Percentiles rank a stretch among this genome's conserved stretches.
phyloP scores from a whole-genome alignment of 2,888 invertebrate species.

The Cephus runcator region DNA sequence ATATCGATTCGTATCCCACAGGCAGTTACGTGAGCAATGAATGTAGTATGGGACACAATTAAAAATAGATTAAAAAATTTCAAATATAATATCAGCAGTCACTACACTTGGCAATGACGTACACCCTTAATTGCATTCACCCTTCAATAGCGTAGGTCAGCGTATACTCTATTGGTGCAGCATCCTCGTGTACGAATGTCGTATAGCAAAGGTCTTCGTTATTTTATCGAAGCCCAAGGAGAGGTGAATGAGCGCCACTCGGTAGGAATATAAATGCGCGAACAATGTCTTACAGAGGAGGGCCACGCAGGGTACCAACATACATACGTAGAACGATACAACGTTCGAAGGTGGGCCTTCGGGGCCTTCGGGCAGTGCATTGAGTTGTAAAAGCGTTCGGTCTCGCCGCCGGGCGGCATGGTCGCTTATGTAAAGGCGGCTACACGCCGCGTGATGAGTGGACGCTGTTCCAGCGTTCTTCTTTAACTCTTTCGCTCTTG shows the following conservation, averaged over 20 bases:
- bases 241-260: conserved; percentile 47
- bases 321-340: conserved; percentile 1
- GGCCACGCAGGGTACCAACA: background rate
- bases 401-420: conserved; percentile 61
- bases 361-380: conserved; percentile 53
- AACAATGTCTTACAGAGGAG: conserved; percentile 32
- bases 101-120: background rate
- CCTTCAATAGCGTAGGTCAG: background rate
- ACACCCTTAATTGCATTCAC: background rate
- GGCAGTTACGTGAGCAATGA: background rate
- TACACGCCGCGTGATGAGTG: conserved; percentile 66
- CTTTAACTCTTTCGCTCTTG: conserved; percentile 56
- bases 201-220: background rate
- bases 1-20: background rate
- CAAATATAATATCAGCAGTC: background rate
- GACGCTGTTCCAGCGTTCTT: conserved; percentile 63
- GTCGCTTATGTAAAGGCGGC: conserved; percentile 65
- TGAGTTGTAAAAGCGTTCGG: conserved; percentile 65
- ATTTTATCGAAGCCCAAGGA: conserved; percentile 23
- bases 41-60: too few relatives aligned
- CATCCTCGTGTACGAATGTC: background rate
- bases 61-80: background rate
- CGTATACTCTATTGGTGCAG: background rate
- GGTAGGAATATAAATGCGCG: conserved; percentile 52
- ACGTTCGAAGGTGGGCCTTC: conserved; percentile 22